Evolutionary conservation across 2,888 invertebrate species (phyloP).

Genomic region (Romanomermis culicivorax): DNA sequence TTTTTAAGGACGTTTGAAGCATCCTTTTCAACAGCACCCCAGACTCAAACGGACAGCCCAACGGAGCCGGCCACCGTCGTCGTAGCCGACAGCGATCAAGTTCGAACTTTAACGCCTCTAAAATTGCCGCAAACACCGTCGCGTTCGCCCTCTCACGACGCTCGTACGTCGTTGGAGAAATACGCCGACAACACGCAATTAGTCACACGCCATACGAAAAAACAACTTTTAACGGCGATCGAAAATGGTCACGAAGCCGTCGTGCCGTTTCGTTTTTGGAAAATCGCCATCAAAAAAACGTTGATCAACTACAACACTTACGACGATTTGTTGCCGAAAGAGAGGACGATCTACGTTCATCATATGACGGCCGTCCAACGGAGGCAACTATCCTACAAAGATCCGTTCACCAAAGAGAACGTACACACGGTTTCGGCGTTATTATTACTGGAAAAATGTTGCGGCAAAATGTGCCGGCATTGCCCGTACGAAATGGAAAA

Average conservation of each 20-base stretch:
- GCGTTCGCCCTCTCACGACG: neutral
- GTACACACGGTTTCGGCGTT: neutral
- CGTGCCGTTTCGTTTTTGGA: neutral
- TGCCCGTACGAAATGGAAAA: constrained; percentile 7
- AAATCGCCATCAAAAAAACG: neutral
- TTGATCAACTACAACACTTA: neutral
- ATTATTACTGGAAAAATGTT: constrained; percentile 2
- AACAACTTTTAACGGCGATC: neutral
- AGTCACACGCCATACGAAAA: neutral
- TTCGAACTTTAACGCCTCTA: no score
- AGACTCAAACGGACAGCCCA: no score
- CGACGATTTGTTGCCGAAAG: neutral
- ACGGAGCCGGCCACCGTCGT: no score
- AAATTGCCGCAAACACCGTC: no score
- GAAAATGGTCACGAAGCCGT: neutral
- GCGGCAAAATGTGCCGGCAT: constrained; percentile 8
- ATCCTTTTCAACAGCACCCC: no score
- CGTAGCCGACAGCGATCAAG: no score
- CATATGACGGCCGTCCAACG: constrained; percentile 7
- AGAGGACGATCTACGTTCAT: neutral
- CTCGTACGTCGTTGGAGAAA: neutral
- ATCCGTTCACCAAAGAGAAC: neutral
- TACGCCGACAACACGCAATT: neutral
- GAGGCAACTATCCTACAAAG: neutral
- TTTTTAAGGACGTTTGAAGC: no score